phyloP scores from a whole-genome alignment of 2,797 vertebrate species.

The Phaenicophaeus curvirostris region DNA sequence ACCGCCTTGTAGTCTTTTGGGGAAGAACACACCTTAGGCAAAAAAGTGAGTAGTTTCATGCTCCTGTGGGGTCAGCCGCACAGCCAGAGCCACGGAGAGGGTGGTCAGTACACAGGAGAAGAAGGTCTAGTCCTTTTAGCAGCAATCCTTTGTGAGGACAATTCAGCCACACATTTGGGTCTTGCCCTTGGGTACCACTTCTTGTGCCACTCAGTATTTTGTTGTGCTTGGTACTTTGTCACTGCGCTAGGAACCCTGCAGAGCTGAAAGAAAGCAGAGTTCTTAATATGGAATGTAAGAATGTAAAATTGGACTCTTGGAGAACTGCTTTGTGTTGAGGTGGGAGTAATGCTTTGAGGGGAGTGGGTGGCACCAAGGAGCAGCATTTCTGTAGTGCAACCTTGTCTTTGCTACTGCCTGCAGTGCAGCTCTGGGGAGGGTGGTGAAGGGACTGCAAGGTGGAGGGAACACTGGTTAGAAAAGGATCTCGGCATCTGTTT shows the following conservation, averaged over 20 bases:
- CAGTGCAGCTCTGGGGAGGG: background rate
- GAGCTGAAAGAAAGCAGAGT: background rate
- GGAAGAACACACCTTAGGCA: background rate
- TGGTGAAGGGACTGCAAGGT: background rate
- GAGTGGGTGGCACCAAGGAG: background rate
- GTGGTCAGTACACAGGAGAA: background rate
- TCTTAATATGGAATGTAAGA: background rate
- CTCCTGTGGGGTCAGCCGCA: background rate
- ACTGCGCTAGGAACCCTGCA: background rate
- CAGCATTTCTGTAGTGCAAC: rapidly evolving
- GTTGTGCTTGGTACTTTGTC: rapidly evolving
- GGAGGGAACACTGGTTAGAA: background rate
- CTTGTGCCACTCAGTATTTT: rapidly evolving
- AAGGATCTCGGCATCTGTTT: background rate
- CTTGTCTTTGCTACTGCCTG: background rate
- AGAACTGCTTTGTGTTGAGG: background rate
- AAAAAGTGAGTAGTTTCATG: background rate
- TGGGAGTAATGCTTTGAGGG: background rate
- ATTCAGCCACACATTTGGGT: background rate
- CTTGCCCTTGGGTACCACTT: background rate
- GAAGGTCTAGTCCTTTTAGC: background rate
- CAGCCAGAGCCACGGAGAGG: background rate
- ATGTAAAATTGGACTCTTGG: too few species aligned
- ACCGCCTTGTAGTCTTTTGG: background rate
- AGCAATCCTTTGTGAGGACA: background rate